These are phyloP conservation scores for Sesamia nonagrioides DNA, from an alignment of 1,140 invertebrate genomes.

Conservation along the genomic window DNA sequence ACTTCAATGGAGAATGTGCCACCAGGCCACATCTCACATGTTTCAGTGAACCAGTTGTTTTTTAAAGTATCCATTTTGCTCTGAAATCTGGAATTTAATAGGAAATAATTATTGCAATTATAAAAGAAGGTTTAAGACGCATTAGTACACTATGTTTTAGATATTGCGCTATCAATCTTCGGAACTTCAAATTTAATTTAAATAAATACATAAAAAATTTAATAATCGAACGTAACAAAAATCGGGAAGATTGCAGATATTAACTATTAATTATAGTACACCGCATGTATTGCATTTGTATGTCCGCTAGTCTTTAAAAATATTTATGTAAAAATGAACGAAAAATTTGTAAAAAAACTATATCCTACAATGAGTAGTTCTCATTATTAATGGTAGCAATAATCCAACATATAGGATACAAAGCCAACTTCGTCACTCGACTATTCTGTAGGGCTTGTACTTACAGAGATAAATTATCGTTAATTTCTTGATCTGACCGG, in stretches of 20 bases:
- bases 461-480: constrained; percentile 16
- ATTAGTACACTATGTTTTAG: no score
- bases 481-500: neutral
- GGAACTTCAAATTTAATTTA: no score
- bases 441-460: constrained; percentile 5
- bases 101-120: neutral
- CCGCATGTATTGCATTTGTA: no score
- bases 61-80: constrained; percentile 88
- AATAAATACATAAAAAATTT: no score
- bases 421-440: neutral
- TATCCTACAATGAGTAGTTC: neutral
- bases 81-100: neutral
- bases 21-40: constrained; percentile 96
- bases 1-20: constrained; percentile 96
- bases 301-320: no score
- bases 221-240: no score
- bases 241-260: no score
- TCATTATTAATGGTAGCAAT: neutral
- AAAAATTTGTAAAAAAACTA: neutral
- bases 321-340: neutral
- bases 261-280: no score
- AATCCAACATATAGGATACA: neutral
- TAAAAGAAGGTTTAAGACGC: neutral
- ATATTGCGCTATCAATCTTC: no score
- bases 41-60: constrained; percentile 97